A percentile compares a stretch with the other conserved stretches of the same genome.
Evolutionary conservation across 2,797 vertebrate species (phyloP).

Genomic region (Harpagifer antarcticus): DNA sequence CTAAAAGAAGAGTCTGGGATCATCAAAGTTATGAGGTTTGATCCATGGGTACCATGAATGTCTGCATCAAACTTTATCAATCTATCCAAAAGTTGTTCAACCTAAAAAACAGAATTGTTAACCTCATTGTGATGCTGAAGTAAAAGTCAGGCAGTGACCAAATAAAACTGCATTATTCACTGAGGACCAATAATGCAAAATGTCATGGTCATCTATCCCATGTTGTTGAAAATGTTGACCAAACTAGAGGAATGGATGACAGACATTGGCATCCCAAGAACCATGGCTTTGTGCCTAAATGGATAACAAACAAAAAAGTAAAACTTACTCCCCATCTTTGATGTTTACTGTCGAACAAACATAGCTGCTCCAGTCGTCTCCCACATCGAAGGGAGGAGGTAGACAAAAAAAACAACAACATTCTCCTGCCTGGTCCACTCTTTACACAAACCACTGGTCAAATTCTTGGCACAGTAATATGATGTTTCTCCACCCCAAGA

Average conservation of each 20-base stretch:
- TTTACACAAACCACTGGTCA: slow-evolving; percentile 45
- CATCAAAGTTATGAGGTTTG: too few species aligned
- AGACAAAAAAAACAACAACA: slow-evolving; percentile 67
- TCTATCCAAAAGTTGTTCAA: too few species aligned
- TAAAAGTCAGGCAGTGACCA: slow-evolving; percentile 1
- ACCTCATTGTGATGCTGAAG: not conserved
- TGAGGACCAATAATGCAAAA: not conserved
- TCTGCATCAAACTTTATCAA: not conserved
- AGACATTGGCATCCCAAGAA: not conserved
- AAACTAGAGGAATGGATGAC: not conserved
- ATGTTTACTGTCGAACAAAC: slow-evolving; percentile 66
- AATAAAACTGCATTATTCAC: not conserved
- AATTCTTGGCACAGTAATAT: slow-evolving; percentile 25
- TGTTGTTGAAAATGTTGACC: not conserved
- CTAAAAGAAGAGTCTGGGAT: too few species aligned
- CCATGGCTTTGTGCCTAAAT: too few species aligned
- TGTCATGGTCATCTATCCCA: not conserved
- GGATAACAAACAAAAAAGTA: not conserved
- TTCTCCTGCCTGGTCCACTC: slow-evolving; percentile 34
- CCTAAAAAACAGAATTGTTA: not conserved
- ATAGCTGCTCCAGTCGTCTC: slow-evolving; percentile 54
- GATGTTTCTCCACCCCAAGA: slow-evolving; percentile 34
- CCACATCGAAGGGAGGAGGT: slow-evolving; percentile 51
- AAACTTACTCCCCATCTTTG: not conserved
- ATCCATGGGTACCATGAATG: too few species aligned